Evolutionary conservation across 2,888 invertebrate genomes (phyloP).

Genomic region (Nysson spinosus): DNA sequence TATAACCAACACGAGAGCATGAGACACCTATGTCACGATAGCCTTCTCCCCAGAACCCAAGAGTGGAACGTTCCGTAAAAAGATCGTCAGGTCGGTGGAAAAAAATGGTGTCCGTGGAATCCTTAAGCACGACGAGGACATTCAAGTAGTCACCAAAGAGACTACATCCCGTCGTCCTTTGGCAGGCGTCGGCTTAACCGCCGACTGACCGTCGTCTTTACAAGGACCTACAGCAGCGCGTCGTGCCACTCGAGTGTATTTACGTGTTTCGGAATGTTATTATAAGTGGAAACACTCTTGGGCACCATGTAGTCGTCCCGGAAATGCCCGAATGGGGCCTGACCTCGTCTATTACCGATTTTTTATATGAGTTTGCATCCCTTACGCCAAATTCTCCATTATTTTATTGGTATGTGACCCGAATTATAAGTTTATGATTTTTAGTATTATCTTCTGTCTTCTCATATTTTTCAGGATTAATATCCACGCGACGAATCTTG

Average conservation of each 20-base stretch:
- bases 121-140: conserved; percentile 40
- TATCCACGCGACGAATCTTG: too few relatives aligned
- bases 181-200: conserved; percentile 41
- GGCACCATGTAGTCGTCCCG: conserved; percentile 8
- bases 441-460: too few relatives aligned
- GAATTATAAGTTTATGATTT: too few relatives aligned
- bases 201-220: conserved; percentile 50
- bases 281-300: conserved; percentile 69
- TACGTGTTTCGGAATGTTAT: conserved; percentile 73
- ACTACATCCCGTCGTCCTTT: conserved; percentile 43
- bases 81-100: conserved; percentile 16
- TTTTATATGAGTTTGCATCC: too few relatives aligned
- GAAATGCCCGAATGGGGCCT: conserved; percentile 12
- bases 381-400: too few relatives aligned
- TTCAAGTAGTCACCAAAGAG: conserved; percentile 42
- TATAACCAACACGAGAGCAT: too few relatives aligned
- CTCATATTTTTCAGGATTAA: too few relatives aligned
- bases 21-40: too few relatives aligned
- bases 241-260: conserved; percentile 69
- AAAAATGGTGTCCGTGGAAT: conserved; percentile 24
- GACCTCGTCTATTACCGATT: conserved; percentile 22
- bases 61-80: conserved; percentile 20
- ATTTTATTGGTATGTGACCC: too few relatives aligned
- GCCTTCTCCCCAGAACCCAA: too few relatives aligned
- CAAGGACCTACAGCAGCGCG: conserved; percentile 71